Percentiles rank a stretch among this genome's conserved stretches.
Evolutionary conservation across 2,797 vertebrate genomes (phyloP).

Genomic region (Sebastiscus albofasciatus): DNA sequence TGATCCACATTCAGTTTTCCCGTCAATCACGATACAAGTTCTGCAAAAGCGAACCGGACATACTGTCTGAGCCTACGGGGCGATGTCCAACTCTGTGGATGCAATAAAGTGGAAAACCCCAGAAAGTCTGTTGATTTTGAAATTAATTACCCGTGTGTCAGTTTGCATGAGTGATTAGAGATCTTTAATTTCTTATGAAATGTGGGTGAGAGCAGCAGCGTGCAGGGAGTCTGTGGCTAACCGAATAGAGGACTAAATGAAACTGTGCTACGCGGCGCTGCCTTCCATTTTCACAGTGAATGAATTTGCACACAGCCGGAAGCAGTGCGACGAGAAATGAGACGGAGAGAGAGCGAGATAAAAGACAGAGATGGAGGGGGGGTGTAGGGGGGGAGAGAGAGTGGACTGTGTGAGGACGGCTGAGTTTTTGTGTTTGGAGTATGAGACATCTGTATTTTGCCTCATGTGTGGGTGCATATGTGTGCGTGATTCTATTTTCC

Average conservation of each 20-base stretch:
- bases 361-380: neutral
- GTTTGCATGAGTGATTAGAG: slow-evolving; percentile 29
- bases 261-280: slow-evolving; percentile 33
- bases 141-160: slow-evolving; percentile 29
- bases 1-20: neutral
- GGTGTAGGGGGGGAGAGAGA: neutral
- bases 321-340: slow-evolving; percentile 49
- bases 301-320: slow-evolving; percentile 64
- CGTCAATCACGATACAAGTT: neutral
- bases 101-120: neutral
- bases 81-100: neutral
- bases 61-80: neutral
- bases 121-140: neutral
- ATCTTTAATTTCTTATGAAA: slow-evolving; percentile 42
- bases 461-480: neutral
- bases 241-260: slow-evolving; percentile 44
- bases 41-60: neutral
- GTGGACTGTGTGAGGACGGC: slow-evolving; percentile 13
- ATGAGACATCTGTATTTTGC: slow-evolving; percentile 39
- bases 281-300: slow-evolving; percentile 54
- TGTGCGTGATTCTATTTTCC: slow-evolving; percentile 21
- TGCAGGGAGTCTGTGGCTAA: slow-evolving; percentile 13
- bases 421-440: slow-evolving; percentile 22
- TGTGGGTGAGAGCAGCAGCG: slow-evolving; percentile 6
- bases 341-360: slow-evolving; percentile 37